These are phyloP conservation scores for Coendou prehensilis DNA, from an alignment of 2,797 vertebrate species.

Conservation along the genomic window DNA sequence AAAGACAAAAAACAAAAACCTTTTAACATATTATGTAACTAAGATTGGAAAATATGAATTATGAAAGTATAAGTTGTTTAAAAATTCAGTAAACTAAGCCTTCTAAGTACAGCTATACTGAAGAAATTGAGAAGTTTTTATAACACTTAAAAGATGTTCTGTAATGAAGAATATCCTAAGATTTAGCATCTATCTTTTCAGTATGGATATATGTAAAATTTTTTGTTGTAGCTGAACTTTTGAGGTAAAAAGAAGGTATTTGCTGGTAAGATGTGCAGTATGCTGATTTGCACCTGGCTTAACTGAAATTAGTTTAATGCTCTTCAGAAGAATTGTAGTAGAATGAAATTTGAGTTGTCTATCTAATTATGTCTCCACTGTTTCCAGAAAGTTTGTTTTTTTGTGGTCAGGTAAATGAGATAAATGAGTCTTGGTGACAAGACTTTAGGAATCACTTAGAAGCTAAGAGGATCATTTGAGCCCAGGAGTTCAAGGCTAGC, in stretches of 20 bases:
- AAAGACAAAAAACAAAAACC: background rate
- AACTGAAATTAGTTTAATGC: constrained; percentile 1
- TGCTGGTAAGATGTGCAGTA: background rate
- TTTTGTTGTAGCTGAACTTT: constrained; percentile 35
- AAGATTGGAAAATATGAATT: constrained; percentile 35
- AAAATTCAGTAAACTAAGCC: constrained; percentile 37
- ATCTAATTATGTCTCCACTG: background rate
- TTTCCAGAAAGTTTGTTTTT: constrained; percentile 23
- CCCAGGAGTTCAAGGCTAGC: background rate
- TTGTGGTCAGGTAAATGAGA: background rate
- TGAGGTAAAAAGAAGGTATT: background rate
- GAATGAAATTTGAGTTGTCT: background rate
- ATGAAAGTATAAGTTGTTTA: background rate
- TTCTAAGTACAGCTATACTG: background rate
- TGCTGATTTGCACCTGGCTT: background rate
- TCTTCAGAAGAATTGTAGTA: background rate
- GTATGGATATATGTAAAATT: constrained; percentile 26
- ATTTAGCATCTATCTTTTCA: background rate
- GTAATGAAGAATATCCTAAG: constrained; percentile 2
- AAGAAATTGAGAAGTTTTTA: constrained; percentile 48
- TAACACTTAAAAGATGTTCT: constrained; percentile 9
- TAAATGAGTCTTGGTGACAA: constrained; percentile 1
- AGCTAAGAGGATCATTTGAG: background rate
- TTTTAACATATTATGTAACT: background rate
- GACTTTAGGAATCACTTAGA: constrained; percentile 7